These are phyloP conservation scores for Pygoscelis antarcticus DNA, from an alignment of 2,113 vertebrate species.

Conservation along the genomic window DNA sequence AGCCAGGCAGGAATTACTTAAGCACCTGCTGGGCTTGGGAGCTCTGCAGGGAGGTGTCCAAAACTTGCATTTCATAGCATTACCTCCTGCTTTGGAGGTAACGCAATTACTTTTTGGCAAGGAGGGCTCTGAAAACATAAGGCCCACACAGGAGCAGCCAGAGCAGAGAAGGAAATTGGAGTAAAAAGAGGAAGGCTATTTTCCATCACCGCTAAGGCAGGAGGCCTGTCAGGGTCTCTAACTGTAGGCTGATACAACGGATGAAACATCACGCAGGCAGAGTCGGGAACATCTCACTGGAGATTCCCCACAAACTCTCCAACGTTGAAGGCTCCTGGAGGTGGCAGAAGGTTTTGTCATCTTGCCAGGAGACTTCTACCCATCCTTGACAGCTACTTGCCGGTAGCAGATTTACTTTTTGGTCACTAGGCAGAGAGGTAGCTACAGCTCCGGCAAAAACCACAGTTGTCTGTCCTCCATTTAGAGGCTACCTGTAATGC, in stretches of 20 bases:
- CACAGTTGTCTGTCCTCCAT: background rate
- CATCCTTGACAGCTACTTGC: background rate
- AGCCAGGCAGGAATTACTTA: background rate
- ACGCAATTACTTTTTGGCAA: background rate
- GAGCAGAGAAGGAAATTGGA: background rate
- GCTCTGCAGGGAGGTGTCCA: background rate
- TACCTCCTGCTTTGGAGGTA: background rate
- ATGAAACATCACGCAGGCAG: background rate
- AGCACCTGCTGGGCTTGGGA: background rate
- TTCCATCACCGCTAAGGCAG: background rate
- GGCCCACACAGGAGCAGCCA: background rate
- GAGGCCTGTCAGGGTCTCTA: background rate
- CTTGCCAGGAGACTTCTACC: background rate
- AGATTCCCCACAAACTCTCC: background rate
- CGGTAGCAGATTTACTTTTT: background rate
- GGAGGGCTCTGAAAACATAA: background rate
- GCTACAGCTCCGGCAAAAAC: background rate
- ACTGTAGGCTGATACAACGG: background rate
- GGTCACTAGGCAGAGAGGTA: background rate
- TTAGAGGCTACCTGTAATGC: background rate
- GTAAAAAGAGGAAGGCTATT: background rate
- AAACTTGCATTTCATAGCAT: background rate
- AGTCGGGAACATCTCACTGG: background rate
- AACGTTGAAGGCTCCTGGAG: background rate
- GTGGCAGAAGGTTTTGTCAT: background rate